Conservation (phyloP, 2,888 invertebrate species). For the Dendrolimus houi region DNA sequence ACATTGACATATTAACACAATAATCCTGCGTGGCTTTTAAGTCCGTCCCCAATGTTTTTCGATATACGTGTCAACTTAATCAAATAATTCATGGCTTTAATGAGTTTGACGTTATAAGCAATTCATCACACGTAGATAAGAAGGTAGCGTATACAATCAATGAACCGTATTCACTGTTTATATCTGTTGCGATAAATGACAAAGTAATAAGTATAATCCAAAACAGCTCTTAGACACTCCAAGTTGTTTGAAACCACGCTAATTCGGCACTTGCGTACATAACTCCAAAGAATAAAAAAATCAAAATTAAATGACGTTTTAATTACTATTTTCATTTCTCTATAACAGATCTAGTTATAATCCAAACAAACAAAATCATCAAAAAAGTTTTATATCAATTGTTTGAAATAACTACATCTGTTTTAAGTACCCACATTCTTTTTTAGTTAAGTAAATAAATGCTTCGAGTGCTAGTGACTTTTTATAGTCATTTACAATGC, state of each 20-base stretch:
- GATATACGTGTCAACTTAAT: not conserved
- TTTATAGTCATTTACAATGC: constrained; percentile 1
- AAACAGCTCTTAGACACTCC: not conserved
- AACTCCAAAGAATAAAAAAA: constrained; percentile 18
- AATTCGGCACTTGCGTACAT: constrained; percentile 36
- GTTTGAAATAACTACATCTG: constrained; percentile 14
- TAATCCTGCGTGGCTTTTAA: not conserved
- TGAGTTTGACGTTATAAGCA: not conserved
- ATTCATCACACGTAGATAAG: not conserved
- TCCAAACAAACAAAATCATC: not conserved
- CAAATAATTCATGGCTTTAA: not conserved
- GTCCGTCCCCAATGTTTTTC: not conserved
- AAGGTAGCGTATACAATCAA: not conserved
- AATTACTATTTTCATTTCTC: constrained; percentile 1
- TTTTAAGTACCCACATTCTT: constrained; percentile 1
- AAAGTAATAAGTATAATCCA: not conserved
- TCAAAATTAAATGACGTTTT: not conserved
- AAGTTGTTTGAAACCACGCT: not conserved
- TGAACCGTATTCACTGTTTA: not conserved
- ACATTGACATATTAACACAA: not conserved
- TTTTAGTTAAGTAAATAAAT: constrained; percentile 18
- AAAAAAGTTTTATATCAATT: not conserved
- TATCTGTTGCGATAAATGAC: not conserved
- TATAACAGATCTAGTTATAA: constrained; percentile 6
- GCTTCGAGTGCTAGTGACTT: constrained; percentile 17